Evolutionary conservation across 2,113 vertebrate species (phyloP), one percentile per base, ranked within the genome.

Genomic region (Chrysochloris asiatica): DNA sequence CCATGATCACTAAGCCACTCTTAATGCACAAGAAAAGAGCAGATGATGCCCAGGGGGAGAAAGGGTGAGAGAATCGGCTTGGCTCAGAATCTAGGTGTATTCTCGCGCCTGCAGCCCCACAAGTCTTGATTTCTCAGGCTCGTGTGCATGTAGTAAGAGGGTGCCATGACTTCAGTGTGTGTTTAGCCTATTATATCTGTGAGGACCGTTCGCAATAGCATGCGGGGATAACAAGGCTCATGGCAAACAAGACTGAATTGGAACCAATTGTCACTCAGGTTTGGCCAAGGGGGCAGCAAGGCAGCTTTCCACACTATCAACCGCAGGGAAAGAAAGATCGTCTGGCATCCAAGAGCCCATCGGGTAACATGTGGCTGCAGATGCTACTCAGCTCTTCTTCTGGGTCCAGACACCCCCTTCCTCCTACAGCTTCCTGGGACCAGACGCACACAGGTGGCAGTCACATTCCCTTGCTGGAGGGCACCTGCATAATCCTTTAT

Each of bases 361-460:
- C 84, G 89, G 83, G 92, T 76, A 91, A 81, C 77, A 93, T 89
- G 96, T 93, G 94, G 89, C 95, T 95, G 87, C 86, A 93, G 92
- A 86, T 95, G 92, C 96, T 90, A 90, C 90, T 92, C 85, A 92
- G 83, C 94, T 97, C 93, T 88, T 97, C 93, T 88, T 96, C 91
- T 89, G 80, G 83, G 91, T 88, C 73, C 84, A 73, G 82, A 21
- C 14, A 48, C 33, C 47, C 36, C 41, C 38, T 93, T 92, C 69
- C 47, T 88, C 90, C 72, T 78, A 92, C 87, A 96, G 96, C 96
- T 96, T 96, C 83, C 92, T 93, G 93, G 91, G 95, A 96, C 96
- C 94, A 93, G 94, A 97, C 95, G 95, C 96, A 96, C 93, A 95
- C 97, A 97, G 97, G 96, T 97, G 96, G 96, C 90, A 93, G 56